Evolutionary conservation across 2,888 invertebrate genomes (phyloP), one percentile per base, ranked within the genome.

Genomic region (Herminia tarsipennalis): DNA sequence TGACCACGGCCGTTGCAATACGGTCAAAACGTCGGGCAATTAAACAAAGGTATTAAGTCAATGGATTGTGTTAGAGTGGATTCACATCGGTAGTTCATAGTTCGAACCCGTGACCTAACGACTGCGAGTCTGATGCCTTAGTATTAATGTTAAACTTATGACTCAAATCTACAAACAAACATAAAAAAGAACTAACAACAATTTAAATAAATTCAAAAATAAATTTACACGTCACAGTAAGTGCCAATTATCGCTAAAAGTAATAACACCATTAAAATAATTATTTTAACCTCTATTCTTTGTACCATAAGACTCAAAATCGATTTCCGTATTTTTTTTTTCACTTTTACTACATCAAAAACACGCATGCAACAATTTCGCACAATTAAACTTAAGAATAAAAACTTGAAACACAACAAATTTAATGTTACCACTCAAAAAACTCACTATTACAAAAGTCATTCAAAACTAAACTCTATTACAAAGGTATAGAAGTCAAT

Each of bases 321-420:
- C 1, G n/a, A 14, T 0, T 5, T 17, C 29, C 13, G 37, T 18
- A 25, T 42, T 22, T 32, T 43, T 24, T 60, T 65, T 55, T 58
- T 50, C 51, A 44, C 18, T 59, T 47, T 54, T 59, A 27, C 53
- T 50, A 55, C 48, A 42, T 48, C 68, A 74, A 78, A 72, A 84
- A 86, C 85, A 81, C 67, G 83, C 80, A 81, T 79, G 83, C 77
- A 80, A 83, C 86, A 83, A 86, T 88, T 86, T 85, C 74, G 76
- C 79, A 78, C 84, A 87, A 87, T 86, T 88, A 86, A 87, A 84
- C 77, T 69, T 57, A 63, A 73, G 65, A 82, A 81, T 78, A 85
- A 86, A 84, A 86, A 81, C 77, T 76, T 76, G 46, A 48, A 63
- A 63, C 41, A 42, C 48, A 41, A 68, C 76, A 70, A 76, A 62